Conservation (phyloP, 2,113 vertebrate genomes). For the Emydocephalus ijimae region DNA sequence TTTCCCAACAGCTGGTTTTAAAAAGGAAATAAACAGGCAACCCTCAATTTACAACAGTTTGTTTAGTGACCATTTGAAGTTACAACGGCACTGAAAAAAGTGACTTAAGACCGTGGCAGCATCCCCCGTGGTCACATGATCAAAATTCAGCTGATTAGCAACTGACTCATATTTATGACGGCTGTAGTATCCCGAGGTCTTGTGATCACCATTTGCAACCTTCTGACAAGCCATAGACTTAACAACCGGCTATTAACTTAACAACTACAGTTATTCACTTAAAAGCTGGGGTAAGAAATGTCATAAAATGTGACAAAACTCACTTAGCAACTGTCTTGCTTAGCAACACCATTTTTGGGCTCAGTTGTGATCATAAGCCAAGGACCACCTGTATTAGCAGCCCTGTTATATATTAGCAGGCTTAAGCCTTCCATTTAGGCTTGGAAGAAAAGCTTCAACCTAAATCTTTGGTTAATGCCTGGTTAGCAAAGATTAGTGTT, state of each 20-base stretch:
- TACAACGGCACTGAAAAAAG: background rate
- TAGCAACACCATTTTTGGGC: background rate
- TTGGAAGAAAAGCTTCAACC: background rate
- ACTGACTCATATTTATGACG: background rate
- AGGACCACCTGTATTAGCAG: background rate
- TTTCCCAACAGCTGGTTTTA: background rate
- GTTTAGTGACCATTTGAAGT: background rate
- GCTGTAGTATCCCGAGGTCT: background rate
- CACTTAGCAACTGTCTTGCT: background rate
- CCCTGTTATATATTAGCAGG: too few relatives aligned
- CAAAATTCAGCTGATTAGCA: background rate
- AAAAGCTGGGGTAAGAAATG: background rate
- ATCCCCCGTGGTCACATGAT: background rate
- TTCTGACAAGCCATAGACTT: background rate
- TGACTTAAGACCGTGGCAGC: background rate
- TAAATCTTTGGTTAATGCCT: background rate
- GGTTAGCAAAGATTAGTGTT: background rate
- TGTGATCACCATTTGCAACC: background rate
- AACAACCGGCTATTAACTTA: background rate
- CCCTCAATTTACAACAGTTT: background rate
- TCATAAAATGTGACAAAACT: background rate
- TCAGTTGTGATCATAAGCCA: background rate
- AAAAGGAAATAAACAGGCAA: background rate
- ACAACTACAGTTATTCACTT: background rate
- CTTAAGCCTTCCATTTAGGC: background rate